phyloP scores from a whole-genome alignment of 2,888 invertebrate genomes.

The Dugesia japonica region DNA sequence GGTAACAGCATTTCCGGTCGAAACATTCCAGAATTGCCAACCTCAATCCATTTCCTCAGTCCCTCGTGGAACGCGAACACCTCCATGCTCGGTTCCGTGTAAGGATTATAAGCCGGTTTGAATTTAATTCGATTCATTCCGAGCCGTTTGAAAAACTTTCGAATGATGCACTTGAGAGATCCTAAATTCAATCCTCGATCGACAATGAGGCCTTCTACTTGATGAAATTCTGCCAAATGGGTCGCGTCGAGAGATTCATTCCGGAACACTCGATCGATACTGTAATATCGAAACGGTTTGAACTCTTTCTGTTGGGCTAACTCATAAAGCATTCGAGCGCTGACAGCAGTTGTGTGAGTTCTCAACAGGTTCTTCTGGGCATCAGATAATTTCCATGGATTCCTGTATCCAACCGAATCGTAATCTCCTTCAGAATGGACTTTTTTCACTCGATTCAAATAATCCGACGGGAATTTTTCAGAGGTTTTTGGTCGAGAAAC shows the following conservation, averaged over 20 bases:
- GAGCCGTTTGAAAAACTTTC: conserved; percentile 77
- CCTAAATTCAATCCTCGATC: conserved; percentile 73
- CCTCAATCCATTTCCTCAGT: conserved; percentile 63
- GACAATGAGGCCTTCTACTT: conserved; percentile 87
- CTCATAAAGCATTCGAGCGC: conserved; percentile 77
- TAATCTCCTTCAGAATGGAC: conserved; percentile 81
- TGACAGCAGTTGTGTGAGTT: conserved; percentile 93
- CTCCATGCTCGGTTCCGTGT: conserved; percentile 98
- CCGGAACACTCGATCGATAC: conserved; percentile 90
- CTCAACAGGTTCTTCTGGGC: conserved; percentile 83
- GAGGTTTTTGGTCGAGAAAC: background rate
- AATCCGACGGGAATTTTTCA: conserved; percentile 60
- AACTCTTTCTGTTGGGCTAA: conserved; percentile 65
- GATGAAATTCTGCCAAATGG: conserved; percentile 93
- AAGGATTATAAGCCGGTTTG: conserved; percentile 96
- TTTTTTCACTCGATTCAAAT: conserved; percentile 67
- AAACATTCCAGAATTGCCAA: conserved; percentile 93
- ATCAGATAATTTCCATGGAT: conserved; percentile 83
- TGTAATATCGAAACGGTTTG: conserved; percentile 80
- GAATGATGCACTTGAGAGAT: conserved; percentile 67
- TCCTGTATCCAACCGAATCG: conserved; percentile 64
- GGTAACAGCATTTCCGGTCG: conserved; percentile 88
- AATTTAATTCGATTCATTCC: conserved; percentile 62
- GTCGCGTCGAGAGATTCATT: conserved; percentile 97
- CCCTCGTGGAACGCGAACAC: conserved; percentile 83